Conservation (phyloP, 2,888 invertebrate species). For the Parapristionchus giblindavisi region DNA sequence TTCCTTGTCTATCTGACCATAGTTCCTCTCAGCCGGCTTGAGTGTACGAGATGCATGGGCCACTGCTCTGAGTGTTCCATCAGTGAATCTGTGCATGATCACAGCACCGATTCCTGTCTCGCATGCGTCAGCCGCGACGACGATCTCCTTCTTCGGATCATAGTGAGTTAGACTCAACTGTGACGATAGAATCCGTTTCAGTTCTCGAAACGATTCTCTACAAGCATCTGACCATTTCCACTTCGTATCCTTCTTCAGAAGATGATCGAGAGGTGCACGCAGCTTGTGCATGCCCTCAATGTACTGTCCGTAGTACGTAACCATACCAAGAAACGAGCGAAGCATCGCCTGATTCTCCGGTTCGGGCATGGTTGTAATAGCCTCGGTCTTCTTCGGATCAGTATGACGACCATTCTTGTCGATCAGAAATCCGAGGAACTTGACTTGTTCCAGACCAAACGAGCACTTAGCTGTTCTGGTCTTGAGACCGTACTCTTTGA, state of each 20-base stretch:
- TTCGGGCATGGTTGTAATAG: constrained; percentile 39
- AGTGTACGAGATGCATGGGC: constrained; percentile 46
- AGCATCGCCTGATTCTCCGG: constrained; percentile 32
- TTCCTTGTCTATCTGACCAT: constrained; percentile 64
- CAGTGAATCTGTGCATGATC: constrained; percentile 49
- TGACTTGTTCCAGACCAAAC: constrained; percentile 40
- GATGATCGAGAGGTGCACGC: constrained; percentile 52
- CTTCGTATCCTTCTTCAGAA: constrained; percentile 46
- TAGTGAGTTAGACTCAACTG: constrained; percentile 64
- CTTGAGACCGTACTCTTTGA: constrained; percentile 40
- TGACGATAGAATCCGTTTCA: constrained; percentile 56
- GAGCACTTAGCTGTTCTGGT: constrained; percentile 43
- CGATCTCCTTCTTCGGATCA: constrained; percentile 60
- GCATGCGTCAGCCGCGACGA: constrained; percentile 70
- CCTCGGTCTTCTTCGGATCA: constrained; percentile 39
- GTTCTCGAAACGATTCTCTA: constrained; percentile 44
- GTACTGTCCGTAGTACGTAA: constrained; percentile 41
- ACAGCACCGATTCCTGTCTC: constrained; percentile 67
- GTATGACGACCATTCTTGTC: constrained; percentile 37
- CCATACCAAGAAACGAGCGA: constrained; percentile 38
- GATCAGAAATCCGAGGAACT: constrained; percentile 44
- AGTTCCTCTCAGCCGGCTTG: constrained; percentile 46
- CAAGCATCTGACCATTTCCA: constrained; percentile 45
- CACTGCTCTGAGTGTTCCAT: constrained; percentile 57
- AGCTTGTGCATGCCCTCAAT: constrained; percentile 18